Evolutionary conservation across 1,140 invertebrate species (phyloP).

Genomic region (Probaryconus sp.): DNA sequence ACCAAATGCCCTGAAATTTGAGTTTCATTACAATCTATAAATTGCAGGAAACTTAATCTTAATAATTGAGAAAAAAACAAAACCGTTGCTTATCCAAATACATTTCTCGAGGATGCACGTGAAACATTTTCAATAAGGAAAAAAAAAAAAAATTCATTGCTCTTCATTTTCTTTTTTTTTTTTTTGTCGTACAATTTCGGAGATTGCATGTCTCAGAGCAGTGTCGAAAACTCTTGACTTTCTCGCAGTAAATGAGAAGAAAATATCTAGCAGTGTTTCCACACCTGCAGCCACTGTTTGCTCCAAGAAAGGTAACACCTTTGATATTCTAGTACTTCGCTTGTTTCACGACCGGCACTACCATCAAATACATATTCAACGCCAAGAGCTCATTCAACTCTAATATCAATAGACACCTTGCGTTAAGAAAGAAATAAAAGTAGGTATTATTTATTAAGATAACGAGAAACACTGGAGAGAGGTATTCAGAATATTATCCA

Average conservation of each 20-base stretch:
- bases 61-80: too few species aligned
- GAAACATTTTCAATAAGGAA: too few species aligned
- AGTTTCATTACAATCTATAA: too few species aligned
- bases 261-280: constrained; percentile 30
- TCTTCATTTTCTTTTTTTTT: constrained; percentile 43
- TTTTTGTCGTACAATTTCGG: constrained; percentile 49
- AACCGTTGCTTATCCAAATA: too few species aligned
- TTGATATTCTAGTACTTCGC: constrained; percentile 19
- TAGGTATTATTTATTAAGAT: constrained; percentile 28
- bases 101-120: too few species aligned
- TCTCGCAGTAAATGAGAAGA: constrained; percentile 35
- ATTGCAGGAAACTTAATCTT: too few species aligned
- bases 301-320: constrained; percentile 25
- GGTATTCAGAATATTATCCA: background rate
- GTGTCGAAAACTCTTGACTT: too few species aligned
- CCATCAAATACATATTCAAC: constrained; percentile 17
- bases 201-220: constrained; percentile 44
- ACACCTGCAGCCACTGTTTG: constrained; percentile 49
- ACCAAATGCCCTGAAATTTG: too few species aligned
- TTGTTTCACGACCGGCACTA: background rate
- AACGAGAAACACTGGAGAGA: constrained; percentile 1
- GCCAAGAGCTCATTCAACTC: constrained; percentile 25
- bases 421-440: constrained; percentile 38
- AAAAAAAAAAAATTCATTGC: constrained; percentile 49
- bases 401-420: constrained; percentile 15